These are phyloP conservation scores for Asteroscopus sphinx DNA, from an alignment of 2,888 invertebrate genomes.

Conservation along the genomic window DNA sequence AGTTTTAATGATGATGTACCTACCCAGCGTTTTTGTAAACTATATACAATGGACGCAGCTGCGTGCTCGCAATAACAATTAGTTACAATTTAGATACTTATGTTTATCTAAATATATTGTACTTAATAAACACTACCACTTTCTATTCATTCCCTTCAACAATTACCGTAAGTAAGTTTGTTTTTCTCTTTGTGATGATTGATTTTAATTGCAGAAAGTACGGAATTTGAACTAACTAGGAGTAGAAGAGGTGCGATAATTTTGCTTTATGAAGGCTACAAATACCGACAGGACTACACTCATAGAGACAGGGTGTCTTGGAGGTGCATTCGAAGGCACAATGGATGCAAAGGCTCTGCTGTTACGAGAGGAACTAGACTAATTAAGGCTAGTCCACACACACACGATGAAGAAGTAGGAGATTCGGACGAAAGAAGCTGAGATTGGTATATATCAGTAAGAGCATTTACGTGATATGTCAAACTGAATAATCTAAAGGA, in stretches of 20 bases:
- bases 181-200: slow-evolving; percentile 20
- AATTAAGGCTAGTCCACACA: slow-evolving; percentile 41
- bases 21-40: not conserved
- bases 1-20: slow-evolving; percentile 15
- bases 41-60: not conserved
- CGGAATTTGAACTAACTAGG: slow-evolving; percentile 40
- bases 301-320: slow-evolving; percentile 52
- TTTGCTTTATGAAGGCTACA: slow-evolving; percentile 46
- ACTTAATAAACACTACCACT: slow-evolving; percentile 19
- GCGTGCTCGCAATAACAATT: slow-evolving; percentile 4
- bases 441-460: slow-evolving; percentile 1
- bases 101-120: slow-evolving; percentile 50
- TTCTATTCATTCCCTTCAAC: slow-evolving; percentile 17
- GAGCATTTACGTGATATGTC: not conserved
- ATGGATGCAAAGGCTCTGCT: slow-evolving; percentile 56
- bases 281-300: slow-evolving; percentile 53
- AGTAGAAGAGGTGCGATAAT: slow-evolving; percentile 54
- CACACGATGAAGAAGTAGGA: slow-evolving; percentile 43
- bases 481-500: too few relatives aligned
- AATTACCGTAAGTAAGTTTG: not conserved
- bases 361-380: slow-evolving; percentile 45
- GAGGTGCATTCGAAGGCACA: slow-evolving; percentile 56
- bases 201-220: slow-evolving; percentile 37
- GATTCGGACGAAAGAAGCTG: slow-evolving; percentile 18
- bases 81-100: slow-evolving; percentile 34